A percentile compares a stretch with the other conserved stretches of the same genome.
Evolutionary conservation across 2,888 invertebrate species (phyloP).

Genomic region (Dioctria linearis): DNA sequence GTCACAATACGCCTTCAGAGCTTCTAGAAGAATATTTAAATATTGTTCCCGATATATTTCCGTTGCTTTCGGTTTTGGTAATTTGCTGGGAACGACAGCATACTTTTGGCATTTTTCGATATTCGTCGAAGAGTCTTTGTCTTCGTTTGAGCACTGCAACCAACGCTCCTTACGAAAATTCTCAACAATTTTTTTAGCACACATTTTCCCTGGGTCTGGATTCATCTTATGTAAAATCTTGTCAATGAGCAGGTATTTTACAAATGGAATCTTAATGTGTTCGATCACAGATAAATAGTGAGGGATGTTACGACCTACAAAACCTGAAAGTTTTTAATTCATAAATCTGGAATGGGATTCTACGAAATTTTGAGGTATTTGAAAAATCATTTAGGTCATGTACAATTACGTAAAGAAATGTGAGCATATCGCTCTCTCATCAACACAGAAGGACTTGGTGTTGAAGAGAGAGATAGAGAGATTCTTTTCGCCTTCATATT

Average conservation of each 20-base stretch:
- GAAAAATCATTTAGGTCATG: too few species aligned
- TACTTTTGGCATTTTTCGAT: slow-evolving; percentile 56
- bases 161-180: slow-evolving; percentile 65
- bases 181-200: slow-evolving; percentile 64
- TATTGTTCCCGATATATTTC: slow-evolving; percentile 64
- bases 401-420: too few species aligned
- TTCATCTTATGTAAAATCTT: slow-evolving; percentile 62
- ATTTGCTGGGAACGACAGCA: slow-evolving; percentile 56
- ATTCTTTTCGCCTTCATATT: too few species aligned
- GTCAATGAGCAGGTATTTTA: slow-evolving; percentile 66
- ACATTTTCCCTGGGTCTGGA: slow-evolving; percentile 59
- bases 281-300: slow-evolving; percentile 64
- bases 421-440: too few species aligned
- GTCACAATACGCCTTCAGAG: slow-evolving; percentile 65
- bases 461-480: too few species aligned
- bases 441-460: too few species aligned
- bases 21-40: slow-evolving; percentile 63
- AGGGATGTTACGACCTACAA: slow-evolving; percentile 59
- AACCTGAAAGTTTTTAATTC: neutral
- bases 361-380: too few species aligned
- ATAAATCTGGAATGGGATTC: neutral
- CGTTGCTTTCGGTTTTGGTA: slow-evolving; percentile 53
- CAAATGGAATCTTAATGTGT: slow-evolving; percentile 64
- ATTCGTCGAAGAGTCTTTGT: too few species aligned
- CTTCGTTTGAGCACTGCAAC: slow-evolving; percentile 62